phyloP scores from a whole-genome alignment of 2,888 invertebrate species.

The Mylabris sibirica region DNA sequence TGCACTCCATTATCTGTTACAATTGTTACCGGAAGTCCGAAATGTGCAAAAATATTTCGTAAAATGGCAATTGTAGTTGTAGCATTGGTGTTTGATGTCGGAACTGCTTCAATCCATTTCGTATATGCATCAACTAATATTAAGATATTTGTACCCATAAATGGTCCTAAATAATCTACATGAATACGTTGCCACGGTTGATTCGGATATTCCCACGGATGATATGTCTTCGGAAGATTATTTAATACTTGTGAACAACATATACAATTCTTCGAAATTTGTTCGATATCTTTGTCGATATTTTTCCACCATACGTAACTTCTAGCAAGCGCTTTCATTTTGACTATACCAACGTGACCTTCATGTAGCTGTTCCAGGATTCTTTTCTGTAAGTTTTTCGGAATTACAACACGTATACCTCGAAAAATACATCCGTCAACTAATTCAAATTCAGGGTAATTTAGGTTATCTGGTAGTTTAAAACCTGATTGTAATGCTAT shows the following conservation, averaged over 20 bases:
- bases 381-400: neutral
- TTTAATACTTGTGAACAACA: slow-evolving; percentile 27
- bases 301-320: slow-evolving; percentile 42
- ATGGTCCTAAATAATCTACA: slow-evolving; percentile 48
- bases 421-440: slow-evolving; percentile 9
- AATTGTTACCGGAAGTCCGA: slow-evolving; percentile 13
- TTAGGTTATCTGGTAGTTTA: neutral
- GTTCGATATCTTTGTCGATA: slow-evolving; percentile 40
- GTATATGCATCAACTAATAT: slow-evolving; percentile 36
- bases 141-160: slow-evolving; percentile 29
- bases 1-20: slow-evolving; percentile 21
- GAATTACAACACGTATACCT: slow-evolving; percentile 15
- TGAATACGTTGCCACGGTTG: slow-evolving; percentile 45
- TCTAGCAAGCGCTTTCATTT: slow-evolving; percentile 42
- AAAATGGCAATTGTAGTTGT: slow-evolving; percentile 10
- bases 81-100: slow-evolving; percentile 27
- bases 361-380: slow-evolving; percentile 14
- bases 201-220: slow-evolving; percentile 42
- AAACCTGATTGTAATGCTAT: neutral
- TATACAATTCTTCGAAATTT: slow-evolving; percentile 36
- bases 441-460: slow-evolving; percentile 2
- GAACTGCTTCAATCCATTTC: slow-evolving; percentile 41
- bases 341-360: slow-evolving; percentile 20
- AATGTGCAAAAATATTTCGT: slow-evolving; percentile 11
- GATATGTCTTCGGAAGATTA: slow-evolving; percentile 30